A percentile compares a stretch with the other conserved stretches of the same genome.
phyloP scores from a whole-genome alignment of 2,888 invertebrate genomes.

The Deilephila elpenor region DNA sequence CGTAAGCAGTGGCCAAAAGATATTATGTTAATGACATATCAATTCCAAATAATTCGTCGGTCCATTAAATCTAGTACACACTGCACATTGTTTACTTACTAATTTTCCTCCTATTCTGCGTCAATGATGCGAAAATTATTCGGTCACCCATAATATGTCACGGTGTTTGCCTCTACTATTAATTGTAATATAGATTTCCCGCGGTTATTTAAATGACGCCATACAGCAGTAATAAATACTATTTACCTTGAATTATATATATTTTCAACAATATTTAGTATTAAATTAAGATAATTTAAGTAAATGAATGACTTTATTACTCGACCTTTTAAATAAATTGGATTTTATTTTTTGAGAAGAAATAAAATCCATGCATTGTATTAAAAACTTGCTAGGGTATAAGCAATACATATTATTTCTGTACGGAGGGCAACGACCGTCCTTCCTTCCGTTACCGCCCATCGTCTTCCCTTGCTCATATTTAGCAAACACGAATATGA shows the following conservation, averaged over 20 bases:
- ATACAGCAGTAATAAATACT: too few relatives aligned
- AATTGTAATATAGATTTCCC: conserved; percentile 5
- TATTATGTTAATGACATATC: conserved; percentile 31
- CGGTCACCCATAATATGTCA: conserved; percentile 32
- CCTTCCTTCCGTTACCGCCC: conserved; percentile 69
- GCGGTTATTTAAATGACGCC: neutral
- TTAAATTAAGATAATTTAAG: neutral
- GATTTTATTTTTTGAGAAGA: neutral
- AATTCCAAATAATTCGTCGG: conserved; percentile 14
- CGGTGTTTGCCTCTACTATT: conserved; percentile 15
- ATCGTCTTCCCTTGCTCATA: conserved; percentile 49
- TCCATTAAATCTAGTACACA: conserved; percentile 12
- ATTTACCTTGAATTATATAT: neutral
- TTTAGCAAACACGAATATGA: conserved; percentile 32
- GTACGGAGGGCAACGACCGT: conserved; percentile 68
- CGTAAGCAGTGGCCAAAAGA: conserved; percentile 37
- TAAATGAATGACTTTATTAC: neutral
- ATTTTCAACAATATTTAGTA: neutral
- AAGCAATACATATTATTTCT: conserved; percentile 31
- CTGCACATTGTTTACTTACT: neutral
- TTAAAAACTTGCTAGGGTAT: neutral
- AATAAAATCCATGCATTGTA: neutral
- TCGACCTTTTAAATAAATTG: neutral
- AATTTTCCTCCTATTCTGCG: conserved; percentile 36
- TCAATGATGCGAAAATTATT: conserved; percentile 35